These are phyloP conservation scores for Stomatorhinus ivindoensis DNA, from an alignment of 2,113 vertebrate genomes.

Conservation along the genomic window DNA sequence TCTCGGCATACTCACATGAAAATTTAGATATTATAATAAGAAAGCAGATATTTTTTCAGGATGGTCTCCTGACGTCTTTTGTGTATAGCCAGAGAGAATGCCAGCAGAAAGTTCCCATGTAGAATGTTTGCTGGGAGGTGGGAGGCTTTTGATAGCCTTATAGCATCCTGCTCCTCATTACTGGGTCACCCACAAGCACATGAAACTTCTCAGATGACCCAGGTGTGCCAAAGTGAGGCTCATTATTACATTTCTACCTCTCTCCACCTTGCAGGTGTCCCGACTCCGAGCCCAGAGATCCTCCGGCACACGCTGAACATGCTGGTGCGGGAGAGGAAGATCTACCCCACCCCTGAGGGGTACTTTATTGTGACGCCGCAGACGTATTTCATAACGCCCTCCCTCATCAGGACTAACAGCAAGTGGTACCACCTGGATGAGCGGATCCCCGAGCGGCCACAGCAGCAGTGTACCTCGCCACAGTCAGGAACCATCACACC, in stretches of 20 bases:
- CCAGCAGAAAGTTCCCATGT: not conserved
- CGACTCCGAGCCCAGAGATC: slow-evolving; percentile 92
- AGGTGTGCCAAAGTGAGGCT: not conserved
- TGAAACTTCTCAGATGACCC: not conserved
- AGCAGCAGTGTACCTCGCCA: slow-evolving; percentile 89
- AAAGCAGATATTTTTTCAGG: not conserved
- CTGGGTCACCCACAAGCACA: not conserved
- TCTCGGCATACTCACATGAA: not conserved
- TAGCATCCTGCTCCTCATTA: not conserved
- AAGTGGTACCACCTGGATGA: slow-evolving; percentile 99
- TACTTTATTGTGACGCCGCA: slow-evolving; percentile 98
- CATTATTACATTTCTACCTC: not conserved
- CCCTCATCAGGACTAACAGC: slow-evolving; percentile 92
- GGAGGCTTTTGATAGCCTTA: not conserved
- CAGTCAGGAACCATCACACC: slow-evolving; percentile 85
- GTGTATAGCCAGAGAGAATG: not conserved
- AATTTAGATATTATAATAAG: not conserved
- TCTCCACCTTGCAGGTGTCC: slow-evolving; percentile 72
- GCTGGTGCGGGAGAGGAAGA: slow-evolving; percentile 92
- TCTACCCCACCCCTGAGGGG: slow-evolving; percentile 91
- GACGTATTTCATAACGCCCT: slow-evolving; percentile 97
- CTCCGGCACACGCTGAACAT: slow-evolving; percentile 90
- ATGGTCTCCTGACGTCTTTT: not conserved
- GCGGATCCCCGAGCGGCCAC: slow-evolving; percentile 76
- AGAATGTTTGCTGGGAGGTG: not conserved